Conservation (phyloP, 2,888 invertebrate genomes). For the Strigamia transsilvanica region DNA sequence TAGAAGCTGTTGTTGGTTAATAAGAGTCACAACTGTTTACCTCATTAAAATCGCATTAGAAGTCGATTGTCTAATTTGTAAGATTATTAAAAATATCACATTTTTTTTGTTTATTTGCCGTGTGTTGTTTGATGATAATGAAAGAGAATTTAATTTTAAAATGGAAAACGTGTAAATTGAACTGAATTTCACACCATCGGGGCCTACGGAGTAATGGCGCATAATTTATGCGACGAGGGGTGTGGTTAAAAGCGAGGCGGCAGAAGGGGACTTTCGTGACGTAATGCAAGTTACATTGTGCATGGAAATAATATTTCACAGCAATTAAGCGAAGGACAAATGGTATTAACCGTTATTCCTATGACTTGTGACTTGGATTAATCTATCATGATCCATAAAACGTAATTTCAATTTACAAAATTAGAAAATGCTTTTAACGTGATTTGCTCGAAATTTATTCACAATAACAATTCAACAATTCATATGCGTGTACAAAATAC, state of each 20-base stretch:
- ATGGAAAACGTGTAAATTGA: constrained; percentile 13
- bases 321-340: not conserved
- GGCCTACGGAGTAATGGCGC: not conserved
- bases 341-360: not conserved
- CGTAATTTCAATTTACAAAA: not conserved
- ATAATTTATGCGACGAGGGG: constrained; percentile 22
- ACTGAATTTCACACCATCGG: constrained; percentile 17
- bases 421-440: constrained; percentile 5
- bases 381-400: constrained; percentile 1
- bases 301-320: constrained; percentile 10
- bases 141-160: constrained; percentile 16
- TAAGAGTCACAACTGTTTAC: constrained; percentile 25
- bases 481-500: no score
- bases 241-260: constrained; percentile 15
- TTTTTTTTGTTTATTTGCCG: not conserved
- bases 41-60: constrained; percentile 34
- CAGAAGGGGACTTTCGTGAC: not conserved
- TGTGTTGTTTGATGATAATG: constrained; percentile 5
- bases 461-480: not conserved
- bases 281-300: not conserved
- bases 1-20: constrained; percentile 34
- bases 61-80: constrained; percentile 29
- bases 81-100: constrained; percentile 25
- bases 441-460: not conserved
- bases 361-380: constrained; percentile 13